Conservation (phyloP, 2,113 vertebrate genomes). For the Archilochus colubris region DNA sequence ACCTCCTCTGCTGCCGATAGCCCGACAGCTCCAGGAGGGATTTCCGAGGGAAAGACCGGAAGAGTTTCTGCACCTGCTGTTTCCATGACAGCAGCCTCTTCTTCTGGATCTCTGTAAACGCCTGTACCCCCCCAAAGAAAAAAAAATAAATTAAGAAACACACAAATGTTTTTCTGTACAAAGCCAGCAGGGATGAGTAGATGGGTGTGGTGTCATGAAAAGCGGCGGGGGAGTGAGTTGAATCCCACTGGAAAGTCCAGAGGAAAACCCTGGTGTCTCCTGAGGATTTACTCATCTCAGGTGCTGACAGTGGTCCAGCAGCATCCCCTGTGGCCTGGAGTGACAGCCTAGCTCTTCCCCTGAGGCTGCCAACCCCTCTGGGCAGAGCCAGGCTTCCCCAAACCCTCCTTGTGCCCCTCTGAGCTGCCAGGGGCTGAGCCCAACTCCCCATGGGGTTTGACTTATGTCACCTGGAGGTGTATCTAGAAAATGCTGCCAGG, state of each 20-base stretch:
- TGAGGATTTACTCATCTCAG: neutral
- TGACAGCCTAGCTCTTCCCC: neutral
- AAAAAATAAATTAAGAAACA: neutral
- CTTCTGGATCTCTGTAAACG: conserved; percentile 97
- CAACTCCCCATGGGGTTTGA: neutral
- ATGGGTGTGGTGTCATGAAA: neutral
- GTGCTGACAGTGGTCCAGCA: neutral
- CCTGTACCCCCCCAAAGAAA: conserved; percentile 72
- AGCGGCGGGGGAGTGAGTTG: neutral
- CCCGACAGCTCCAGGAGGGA: conserved; percentile 94
- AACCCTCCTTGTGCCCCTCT: neutral
- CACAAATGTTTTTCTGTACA: conserved; percentile 27
- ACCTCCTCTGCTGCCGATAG: conserved; percentile 94
- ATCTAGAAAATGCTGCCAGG: neutral
- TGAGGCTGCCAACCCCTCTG: neutral
- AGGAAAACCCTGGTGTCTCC: neutral
- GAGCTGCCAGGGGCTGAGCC: neutral
- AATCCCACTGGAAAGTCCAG: neutral
- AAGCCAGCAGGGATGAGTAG: neutral
- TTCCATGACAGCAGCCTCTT: conserved; percentile 99
- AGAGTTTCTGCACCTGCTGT: conserved; percentile 99
- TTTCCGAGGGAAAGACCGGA: conserved; percentile 97
- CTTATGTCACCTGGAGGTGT: neutral
- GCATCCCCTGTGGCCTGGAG: neutral
- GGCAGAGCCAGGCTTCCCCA: neutral